Evolutionary conservation across 1,140 invertebrate genomes (phyloP).

Genomic region (Bombus haemorrhoidalis): DNA sequence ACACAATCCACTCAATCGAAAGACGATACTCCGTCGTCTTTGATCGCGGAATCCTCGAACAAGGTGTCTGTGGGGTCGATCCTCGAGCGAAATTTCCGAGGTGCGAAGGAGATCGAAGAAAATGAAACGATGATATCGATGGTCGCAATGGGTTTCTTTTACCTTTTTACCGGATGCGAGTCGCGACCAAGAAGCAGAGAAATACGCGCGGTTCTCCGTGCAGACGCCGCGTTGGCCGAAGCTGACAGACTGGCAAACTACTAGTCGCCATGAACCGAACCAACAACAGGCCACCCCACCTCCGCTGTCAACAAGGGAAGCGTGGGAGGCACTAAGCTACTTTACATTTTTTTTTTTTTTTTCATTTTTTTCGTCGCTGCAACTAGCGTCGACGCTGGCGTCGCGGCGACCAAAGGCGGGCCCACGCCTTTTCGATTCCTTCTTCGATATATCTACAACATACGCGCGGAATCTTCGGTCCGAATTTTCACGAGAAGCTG

Average conservation of each 20-base stretch:
- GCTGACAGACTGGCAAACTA: constrained; percentile 74
- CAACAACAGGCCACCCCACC: constrained; percentile 71
- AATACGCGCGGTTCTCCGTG: not conserved
- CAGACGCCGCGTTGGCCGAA: constrained; percentile 70
- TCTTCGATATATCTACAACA: too few species aligned
- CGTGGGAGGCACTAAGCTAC: constrained; percentile 77
- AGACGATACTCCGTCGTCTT: not conserved
- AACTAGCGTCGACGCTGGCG: not conserved
- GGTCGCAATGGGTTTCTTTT: not conserved
- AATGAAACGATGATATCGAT: not conserved
- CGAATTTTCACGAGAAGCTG: too few species aligned
- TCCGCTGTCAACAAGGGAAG: constrained; percentile 71
- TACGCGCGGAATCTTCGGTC: too few species aligned
- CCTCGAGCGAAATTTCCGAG: not conserved
- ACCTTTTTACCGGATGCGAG: not conserved
- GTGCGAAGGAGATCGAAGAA: not conserved
- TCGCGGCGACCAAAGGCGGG: not conserved
- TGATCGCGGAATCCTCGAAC: not conserved
- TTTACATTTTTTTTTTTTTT: constrained; percentile 33
- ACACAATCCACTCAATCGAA: not conserved
- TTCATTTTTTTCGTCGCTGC: not conserved
- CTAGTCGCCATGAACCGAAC: constrained; percentile 70
- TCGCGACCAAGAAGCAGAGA: not conserved
- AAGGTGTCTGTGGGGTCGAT: not conserved
- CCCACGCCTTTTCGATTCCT: not conserved